Evolutionary conservation across 1,140 invertebrate species (phyloP).

Genomic region (Trachelipus rathkii): DNA sequence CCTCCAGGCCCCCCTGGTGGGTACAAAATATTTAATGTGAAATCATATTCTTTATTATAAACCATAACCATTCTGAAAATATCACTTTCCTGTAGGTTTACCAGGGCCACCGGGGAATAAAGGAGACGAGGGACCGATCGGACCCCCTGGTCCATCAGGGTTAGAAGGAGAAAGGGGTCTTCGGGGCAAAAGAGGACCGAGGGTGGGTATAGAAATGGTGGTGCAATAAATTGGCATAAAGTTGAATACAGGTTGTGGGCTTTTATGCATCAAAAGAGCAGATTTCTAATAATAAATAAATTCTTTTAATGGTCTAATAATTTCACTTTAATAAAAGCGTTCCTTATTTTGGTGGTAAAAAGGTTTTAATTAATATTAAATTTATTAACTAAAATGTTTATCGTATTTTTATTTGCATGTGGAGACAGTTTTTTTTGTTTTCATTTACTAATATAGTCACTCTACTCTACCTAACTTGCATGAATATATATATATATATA

Average conservation of each 20-base stretch:
- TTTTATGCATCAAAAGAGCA: too few relatives aligned
- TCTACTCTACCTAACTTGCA: too few relatives aligned
- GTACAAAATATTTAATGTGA: not conserved
- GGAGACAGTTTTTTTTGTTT: too few relatives aligned
- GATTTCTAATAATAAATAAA: too few relatives aligned
- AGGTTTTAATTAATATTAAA: too few relatives aligned
- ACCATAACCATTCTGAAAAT: not conserved
- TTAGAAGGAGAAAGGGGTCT: not conserved
- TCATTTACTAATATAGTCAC: too few relatives aligned
- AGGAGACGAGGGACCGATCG: constrained; percentile 49
- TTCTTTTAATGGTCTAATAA: too few relatives aligned
- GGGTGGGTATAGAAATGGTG: not conserved
- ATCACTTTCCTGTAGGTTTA: not conserved
- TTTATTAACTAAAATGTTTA: too few relatives aligned
- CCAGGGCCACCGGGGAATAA: constrained; percentile 51
- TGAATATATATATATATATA: too few relatives aligned
- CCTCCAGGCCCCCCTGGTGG: constrained; percentile 52
- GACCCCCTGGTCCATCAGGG: constrained; percentile 53
- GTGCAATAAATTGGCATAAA: not conserved
- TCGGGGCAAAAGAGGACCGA: constrained; percentile 14
- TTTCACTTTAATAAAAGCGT: too few relatives aligned
- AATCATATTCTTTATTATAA: not conserved
- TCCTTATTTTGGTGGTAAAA: too few relatives aligned
- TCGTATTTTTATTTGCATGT: too few relatives aligned
- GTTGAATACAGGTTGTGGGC: not conserved